Evolutionary conservation across 2,113 vertebrate species (phyloP).

Genomic region (Protobothrops flavoviridis): DNA sequence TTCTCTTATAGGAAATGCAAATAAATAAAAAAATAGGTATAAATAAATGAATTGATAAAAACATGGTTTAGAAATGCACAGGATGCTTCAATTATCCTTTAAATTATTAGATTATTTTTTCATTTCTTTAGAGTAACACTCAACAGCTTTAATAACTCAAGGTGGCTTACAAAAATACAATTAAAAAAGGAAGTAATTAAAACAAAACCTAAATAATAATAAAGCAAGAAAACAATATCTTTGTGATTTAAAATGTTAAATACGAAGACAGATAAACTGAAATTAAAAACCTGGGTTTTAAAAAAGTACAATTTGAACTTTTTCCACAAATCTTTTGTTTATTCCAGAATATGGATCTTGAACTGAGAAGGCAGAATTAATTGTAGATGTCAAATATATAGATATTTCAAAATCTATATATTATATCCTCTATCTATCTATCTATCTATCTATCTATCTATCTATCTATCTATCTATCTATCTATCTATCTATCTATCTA

Average conservation of each 20-base stretch:
- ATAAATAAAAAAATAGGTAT: background rate
- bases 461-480: background rate
- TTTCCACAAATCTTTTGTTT: background rate
- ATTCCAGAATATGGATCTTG: background rate
- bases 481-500: background rate
- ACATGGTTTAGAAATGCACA: background rate
- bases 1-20: background rate
- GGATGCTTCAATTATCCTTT: background rate
- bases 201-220: background rate
- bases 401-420: background rate
- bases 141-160: background rate
- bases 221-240: background rate
- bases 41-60: background rate
- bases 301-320: background rate
- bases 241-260: background rate
- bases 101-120: background rate
- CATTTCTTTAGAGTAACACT: background rate
- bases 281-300: background rate
- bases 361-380: background rate
- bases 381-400: background rate
- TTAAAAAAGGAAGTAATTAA: background rate
- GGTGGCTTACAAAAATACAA: background rate
- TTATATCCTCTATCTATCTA: background rate
- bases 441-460: background rate
- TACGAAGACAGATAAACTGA: background rate